phyloP scores from a whole-genome alignment of 2,797 vertebrate species.

The Phataginus tricuspis region DNA sequence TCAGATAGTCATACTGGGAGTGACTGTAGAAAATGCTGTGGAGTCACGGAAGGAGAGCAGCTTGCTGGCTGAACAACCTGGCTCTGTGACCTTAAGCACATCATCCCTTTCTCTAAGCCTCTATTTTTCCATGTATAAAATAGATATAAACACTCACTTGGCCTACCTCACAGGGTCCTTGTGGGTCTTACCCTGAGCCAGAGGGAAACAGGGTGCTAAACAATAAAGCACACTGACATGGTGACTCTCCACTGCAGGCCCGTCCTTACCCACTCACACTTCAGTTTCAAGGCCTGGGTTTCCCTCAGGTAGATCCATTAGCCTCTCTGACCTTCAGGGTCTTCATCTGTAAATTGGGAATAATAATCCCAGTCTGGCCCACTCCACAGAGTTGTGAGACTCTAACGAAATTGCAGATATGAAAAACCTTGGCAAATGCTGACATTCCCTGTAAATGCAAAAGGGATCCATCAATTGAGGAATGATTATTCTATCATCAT shows the following conservation, averaged over 20 bases:
- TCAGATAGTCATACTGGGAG: not conserved
- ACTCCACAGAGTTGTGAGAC: not conserved
- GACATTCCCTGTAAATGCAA: not conserved
- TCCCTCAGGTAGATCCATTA: not conserved
- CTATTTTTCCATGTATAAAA: not conserved
- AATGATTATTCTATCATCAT: not conserved
- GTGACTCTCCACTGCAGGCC: not conserved
- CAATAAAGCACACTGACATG: not conserved
- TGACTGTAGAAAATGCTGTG: not conserved
- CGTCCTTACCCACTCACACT: not conserved
- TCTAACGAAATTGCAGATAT: not conserved
- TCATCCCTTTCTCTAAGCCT: not conserved
- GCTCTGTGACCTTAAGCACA: not conserved
- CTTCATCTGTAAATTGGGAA: not conserved
- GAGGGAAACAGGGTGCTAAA: not conserved
- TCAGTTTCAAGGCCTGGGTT: not conserved
- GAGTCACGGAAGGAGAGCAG: not conserved
- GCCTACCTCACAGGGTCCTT: not conserved
- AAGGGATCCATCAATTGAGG: not conserved
- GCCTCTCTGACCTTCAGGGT: not conserved
- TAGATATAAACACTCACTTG: too few species aligned
- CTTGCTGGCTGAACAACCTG: not conserved
- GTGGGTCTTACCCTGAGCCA: not conserved
- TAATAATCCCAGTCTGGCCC: not conserved
- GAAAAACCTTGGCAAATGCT: not conserved